Conservation (phyloP, 2,888 invertebrate species). For the Pedicia rivosa region DNA sequence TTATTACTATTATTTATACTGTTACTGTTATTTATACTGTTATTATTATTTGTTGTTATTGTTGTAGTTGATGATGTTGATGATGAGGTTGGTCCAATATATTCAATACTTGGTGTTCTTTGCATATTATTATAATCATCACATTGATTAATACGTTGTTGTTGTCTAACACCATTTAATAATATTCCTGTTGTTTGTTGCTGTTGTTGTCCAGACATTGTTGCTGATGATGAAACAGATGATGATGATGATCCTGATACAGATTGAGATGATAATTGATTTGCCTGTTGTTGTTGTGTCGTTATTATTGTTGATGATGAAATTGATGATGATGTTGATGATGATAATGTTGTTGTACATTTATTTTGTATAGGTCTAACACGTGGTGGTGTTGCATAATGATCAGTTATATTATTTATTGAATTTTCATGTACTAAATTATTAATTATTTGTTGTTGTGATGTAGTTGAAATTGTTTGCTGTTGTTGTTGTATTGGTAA, state of each 20-base stretch:
- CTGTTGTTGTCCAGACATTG: neutral
- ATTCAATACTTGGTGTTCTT: constrained; percentile 18
- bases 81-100: constrained; percentile 13
- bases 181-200: no score
- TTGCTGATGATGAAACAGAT: neutral
- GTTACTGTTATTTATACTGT: no score
- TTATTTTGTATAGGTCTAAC: constrained; percentile 14
- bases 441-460: constrained; percentile 12
- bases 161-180: no score
- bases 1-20: no score
- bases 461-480: constrained; percentile 1
- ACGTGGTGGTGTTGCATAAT: constrained; percentile 20
- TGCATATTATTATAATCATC: constrained; percentile 14
- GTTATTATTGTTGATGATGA: constrained; percentile 1
- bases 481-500: constrained; percentile 1
- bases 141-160: no score
- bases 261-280: neutral
- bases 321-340: neutral
- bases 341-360: no score
- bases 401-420: constrained; percentile 13
- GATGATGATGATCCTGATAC: neutral
- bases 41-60: no score
- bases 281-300: constrained; percentile 1
- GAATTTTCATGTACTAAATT: constrained; percentile 3
- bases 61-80: no score